Evolutionary conservation across 1,140 invertebrate species (phyloP).

Genomic region (Colletes gigas): DNA sequence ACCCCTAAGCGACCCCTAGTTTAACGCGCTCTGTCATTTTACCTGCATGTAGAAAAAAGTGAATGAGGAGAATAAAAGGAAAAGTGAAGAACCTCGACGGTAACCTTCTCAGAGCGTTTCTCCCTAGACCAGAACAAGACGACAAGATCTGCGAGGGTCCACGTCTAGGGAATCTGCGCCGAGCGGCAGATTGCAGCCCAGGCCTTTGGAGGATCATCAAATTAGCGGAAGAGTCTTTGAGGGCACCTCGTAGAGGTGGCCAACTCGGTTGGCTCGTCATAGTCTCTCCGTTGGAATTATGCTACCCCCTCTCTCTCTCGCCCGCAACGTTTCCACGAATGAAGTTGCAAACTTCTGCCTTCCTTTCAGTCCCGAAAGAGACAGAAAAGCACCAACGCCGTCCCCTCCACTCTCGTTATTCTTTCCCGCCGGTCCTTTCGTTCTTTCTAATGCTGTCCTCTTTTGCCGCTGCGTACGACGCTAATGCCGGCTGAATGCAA

Average conservation of each 20-base stretch:
- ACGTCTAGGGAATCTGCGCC: constrained; percentile 67
- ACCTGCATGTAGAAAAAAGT: constrained; percentile 37
- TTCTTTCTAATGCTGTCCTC: constrained; percentile 67
- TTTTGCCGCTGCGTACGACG: constrained; percentile 39
- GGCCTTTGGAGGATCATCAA: constrained; percentile 80
- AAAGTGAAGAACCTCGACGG: constrained; percentile 63
- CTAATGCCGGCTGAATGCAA: constrained; percentile 60
- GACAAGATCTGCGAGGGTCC: constrained; percentile 65
- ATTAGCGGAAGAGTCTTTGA: constrained; percentile 80
- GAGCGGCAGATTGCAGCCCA: constrained; percentile 76
- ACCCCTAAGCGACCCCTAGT: constrained; percentile 7
- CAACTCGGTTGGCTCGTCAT: constrained; percentile 70
- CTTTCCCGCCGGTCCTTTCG: constrained; percentile 27
- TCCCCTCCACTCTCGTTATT: constrained; percentile 30
- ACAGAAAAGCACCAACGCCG: constrained; percentile 33
- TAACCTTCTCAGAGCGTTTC: constrained; percentile 63
- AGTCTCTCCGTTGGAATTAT: constrained; percentile 70
- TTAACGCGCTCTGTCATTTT: constrained; percentile 45
- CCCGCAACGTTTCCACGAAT: constrained; percentile 66
- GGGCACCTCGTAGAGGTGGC: constrained; percentile 71
- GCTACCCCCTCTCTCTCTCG: constrained; percentile 46
- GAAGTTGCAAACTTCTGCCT: constrained; percentile 76
- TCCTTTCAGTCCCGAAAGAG: constrained; percentile 48
- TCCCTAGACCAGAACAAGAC: constrained; percentile 48
- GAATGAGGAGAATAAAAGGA: constrained; percentile 40